Evolutionary conservation across 2,113 vertebrate species (phyloP), one percentile per base, ranked within the genome.

Genomic region (Carassius gibelio): DNA sequence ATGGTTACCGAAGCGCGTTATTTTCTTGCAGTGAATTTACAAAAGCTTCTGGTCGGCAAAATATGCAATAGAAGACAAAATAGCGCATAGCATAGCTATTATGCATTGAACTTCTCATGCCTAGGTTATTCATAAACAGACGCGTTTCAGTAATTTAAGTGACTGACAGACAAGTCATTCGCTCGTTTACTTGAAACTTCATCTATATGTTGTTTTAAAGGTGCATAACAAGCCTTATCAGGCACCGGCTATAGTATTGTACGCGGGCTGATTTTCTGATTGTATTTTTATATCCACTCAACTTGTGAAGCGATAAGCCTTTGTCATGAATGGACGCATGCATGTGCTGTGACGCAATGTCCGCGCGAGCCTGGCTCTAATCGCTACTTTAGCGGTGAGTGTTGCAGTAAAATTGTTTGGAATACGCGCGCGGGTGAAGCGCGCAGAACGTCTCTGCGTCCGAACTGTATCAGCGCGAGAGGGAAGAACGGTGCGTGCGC

Each of bases 321-420:
- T 64, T 66, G 69, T 59, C 83, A 81, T 85, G 83, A 85, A 87
- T 87, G 79, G 66, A 42, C 45, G 34, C 59, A 76, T 82, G 78
- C 79, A 84, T 87, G 82, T 38, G 77, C 59, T 74, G 26, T 87
- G 83, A 82, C 83, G 86, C 83, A 81, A 84, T 80, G 86, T 87
- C 86, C 83, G 77, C 59, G 50, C 68, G 23, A 72, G 82, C 59
- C 38, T 45, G 66, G n/a, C 71, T 75, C 42, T 75, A 30, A 75
- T 62, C 23, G 68, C 38, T 75, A 64, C 38, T 81, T 85, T 72
- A 79, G 57, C 84, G 14, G 23, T 19, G 81, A 21, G 38, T 78
- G 75, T 74, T 75, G 75, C 82, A 38, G 66, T 81, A 52, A 74
- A 84, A 55, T 42, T 55, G 82, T 87, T 87, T 83, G 82, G 76